These are phyloP conservation scores for Agrochola lota DNA, from an alignment of 2,888 invertebrate genomes.

Conservation along the genomic window DNA sequence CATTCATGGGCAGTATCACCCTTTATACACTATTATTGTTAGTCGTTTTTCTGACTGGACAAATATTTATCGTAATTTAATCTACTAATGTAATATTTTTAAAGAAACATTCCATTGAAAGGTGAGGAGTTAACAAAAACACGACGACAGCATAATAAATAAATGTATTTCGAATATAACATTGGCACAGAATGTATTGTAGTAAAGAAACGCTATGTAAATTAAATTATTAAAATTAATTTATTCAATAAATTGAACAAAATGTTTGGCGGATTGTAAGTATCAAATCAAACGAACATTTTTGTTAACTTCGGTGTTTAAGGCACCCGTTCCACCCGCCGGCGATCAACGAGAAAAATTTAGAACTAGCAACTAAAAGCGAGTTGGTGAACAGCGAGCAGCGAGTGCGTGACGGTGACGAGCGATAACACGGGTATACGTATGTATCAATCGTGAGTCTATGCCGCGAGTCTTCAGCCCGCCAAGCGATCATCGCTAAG, in stretches of 20 bases:
- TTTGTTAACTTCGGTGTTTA: not conserved
- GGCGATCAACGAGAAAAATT: not conserved
- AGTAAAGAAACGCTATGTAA: not conserved
- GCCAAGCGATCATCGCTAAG: too few species aligned
- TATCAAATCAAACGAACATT: conserved; percentile 21
- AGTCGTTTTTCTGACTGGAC: not conserved
- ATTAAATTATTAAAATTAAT: not conserved
- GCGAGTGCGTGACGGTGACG: not conserved
- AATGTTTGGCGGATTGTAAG: conserved; percentile 75
- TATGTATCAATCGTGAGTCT: not conserved
- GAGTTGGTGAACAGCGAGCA: not conserved
- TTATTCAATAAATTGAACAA: conserved; percentile 9
- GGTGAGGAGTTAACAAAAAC: conserved; percentile 12
- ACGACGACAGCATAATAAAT: not conserved
- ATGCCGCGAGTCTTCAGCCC: too few species aligned
- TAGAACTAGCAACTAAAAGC: not conserved
- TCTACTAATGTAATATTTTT: conserved; percentile 14
- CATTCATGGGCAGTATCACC: not conserved
- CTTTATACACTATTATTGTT: not conserved
- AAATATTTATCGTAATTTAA: conserved; percentile 48
- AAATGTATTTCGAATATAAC: conserved; percentile 7
- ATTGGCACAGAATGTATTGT: not conserved
- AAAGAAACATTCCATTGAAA: not conserved
- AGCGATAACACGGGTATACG: not conserved
- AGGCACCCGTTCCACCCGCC: not conserved